Percentiles rank a stretch among this genome's conserved stretches.
Evolutionary conservation across 1,140 invertebrate species (phyloP).

Genomic region (Frieseomelitta varia): DNA sequence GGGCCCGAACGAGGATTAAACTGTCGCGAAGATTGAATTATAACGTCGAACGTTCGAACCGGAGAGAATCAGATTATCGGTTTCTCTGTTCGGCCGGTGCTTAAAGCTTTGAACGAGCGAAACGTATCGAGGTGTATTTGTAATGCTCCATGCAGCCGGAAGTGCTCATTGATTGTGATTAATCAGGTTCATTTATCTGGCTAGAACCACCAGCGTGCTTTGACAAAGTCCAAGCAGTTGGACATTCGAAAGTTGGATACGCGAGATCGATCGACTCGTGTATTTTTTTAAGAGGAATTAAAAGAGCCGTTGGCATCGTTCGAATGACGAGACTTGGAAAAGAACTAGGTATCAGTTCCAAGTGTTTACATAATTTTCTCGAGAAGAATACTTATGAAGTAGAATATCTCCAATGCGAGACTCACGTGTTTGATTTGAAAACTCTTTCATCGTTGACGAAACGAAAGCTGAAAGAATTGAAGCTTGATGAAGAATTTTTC

Average conservation of each 20-base stretch:
- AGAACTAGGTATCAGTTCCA: background rate
- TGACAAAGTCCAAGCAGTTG: slow-evolving; percentile 29
- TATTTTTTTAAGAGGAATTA: slow-evolving; percentile 16
- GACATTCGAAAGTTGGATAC: background rate
- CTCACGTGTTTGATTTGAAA: background rate
- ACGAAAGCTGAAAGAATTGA: background rate
- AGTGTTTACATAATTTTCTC: background rate
- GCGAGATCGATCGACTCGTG: slow-evolving; percentile 22
- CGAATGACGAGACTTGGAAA: too few species aligned
- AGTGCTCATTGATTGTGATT: slow-evolving; percentile 46
- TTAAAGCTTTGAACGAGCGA: background rate
- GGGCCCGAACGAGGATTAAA: slow-evolving; percentile 32
- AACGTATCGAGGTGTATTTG: slow-evolving; percentile 10
- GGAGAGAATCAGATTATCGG: slow-evolving; percentile 34
- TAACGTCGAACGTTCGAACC: slow-evolving; percentile 18
- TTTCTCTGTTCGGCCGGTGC: background rate
- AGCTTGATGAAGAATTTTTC: background rate
- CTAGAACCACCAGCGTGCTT: background rate
- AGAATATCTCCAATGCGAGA: background rate
- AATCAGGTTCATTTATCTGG: slow-evolving; percentile 40
- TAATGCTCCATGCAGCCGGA: slow-evolving; percentile 2
- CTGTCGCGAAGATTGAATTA: slow-evolving; percentile 40
- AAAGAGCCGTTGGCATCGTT: background rate
- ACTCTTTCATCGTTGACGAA: background rate
- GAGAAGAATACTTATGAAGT: background rate